phyloP scores from a whole-genome alignment of 2,797 vertebrate species.

The Aplochiton taeniatus region DNA sequence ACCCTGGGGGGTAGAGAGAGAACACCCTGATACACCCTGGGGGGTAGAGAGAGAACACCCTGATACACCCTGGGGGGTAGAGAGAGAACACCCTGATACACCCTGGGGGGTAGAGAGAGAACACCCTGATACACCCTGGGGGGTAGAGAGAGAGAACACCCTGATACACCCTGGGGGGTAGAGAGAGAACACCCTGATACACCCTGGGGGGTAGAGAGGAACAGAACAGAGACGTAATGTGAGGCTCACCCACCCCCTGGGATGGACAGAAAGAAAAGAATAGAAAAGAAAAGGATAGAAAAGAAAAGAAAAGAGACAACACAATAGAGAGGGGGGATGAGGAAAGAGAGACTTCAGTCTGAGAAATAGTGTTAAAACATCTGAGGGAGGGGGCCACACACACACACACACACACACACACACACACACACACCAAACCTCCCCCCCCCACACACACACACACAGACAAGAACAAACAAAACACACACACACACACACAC shows the following conservation, averaged over 20 bases:
- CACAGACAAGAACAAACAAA: not conserved
- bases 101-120: not conserved
- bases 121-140: too few species aligned
- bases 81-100: not conserved
- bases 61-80: too few species aligned
- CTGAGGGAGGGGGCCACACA: too few species aligned
- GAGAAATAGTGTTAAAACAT: too few species aligned
- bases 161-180: too few species aligned
- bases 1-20: too few species aligned
- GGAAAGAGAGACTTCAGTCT: conserved; percentile 9
- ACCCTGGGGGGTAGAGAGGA: not conserved
- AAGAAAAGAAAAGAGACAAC: not conserved
- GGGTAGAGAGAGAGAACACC: conserved; percentile 29
- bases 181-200: too few species aligned
- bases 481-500: not conserved
- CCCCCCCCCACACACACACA: too few species aligned
- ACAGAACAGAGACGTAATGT: not conserved
- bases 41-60: too few species aligned
- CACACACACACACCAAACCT: too few species aligned
- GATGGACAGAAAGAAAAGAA: conserved; percentile 6
- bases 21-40: too few species aligned
- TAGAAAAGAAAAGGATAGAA: conserved; percentile 15
- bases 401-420: too few species aligned
- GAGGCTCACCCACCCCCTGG: not conserved
- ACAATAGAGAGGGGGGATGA: conserved; percentile 4